Evolutionary conservation across 2,797 vertebrate species (phyloP).

Genomic region (Chiloscyllium punctatum): DNA sequence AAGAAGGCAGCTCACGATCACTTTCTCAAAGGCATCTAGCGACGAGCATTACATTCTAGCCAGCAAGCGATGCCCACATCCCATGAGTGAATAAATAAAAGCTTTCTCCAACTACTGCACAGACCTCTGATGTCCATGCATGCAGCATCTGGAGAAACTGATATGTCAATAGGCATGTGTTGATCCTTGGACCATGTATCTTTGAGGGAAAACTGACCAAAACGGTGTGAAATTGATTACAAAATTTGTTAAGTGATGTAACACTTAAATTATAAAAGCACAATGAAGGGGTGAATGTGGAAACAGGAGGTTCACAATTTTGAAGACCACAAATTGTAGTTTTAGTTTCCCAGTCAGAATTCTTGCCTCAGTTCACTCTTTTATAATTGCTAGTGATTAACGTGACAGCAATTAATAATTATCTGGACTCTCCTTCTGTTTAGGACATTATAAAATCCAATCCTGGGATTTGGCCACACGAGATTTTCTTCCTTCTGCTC

Average conservation of each 20-base stretch:
- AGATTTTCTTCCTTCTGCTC: conserved; percentile 56
- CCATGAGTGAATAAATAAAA: too few relatives aligned
- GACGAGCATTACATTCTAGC: too few relatives aligned
- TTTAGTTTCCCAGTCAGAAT: not conserved
- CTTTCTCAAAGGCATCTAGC: too few relatives aligned
- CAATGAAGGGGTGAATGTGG: not conserved
- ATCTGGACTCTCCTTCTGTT: conserved; percentile 38
- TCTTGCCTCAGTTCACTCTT: not conserved
- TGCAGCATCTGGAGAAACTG: too few relatives aligned
- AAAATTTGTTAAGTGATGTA: not conserved
- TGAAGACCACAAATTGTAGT: not conserved
- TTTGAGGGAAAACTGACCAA: not conserved
- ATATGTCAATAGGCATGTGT: too few relatives aligned
- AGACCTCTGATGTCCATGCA: too few relatives aligned
- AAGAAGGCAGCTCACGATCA: too few relatives aligned
- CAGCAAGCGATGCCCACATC: too few relatives aligned
- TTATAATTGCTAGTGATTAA: not conserved
- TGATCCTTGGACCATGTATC: too few relatives aligned
- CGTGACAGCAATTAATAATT: not conserved
- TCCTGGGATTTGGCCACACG: conserved; percentile 61
- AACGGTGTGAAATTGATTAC: not conserved
- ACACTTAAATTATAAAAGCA: not conserved
- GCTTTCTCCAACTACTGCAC: too few relatives aligned
- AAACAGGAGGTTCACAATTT: not conserved
- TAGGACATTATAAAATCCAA: conserved; percentile 76